Evolutionary conservation across 2,797 vertebrate genomes (phyloP), one percentile per base, ranked within the genome.

Genomic region (Eupleurogrammus muticus): DNA sequence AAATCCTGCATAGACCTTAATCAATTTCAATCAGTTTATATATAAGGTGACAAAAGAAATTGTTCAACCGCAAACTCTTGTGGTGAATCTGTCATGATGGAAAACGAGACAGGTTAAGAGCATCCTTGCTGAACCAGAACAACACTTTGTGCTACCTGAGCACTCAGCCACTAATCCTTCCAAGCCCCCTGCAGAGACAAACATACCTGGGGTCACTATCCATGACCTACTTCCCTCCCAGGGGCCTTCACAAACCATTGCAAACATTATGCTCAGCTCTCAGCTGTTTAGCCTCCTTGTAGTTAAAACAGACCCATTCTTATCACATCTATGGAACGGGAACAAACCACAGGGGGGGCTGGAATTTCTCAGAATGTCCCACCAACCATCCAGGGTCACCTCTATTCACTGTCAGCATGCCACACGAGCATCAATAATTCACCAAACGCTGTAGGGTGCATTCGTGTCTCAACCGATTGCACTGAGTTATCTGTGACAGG

Each of bases 341-440:
- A 78, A 49, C 38, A 64, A 78, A 73, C 17, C 51, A 68, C 51
- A 3, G 19, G 24, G 24, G 73, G 58, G 19, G 58, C 57, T 40
- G 75, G 59, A 62, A 70, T 75, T 80, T 79, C 47, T 46, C 42
- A 62, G 58, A 76, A 70, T 79, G 67, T 77, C 79, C 47, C 44
- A 62, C 55, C 73, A 60, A 51, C 75, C 75, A 3, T 55, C 66
- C 75, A 75, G 76, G 79, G 82, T 87, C 81, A 78, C 71, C 77
- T 79, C 78, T 64, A 62, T 75, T 70, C 70, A 65, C 72, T 81
- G 83, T 79, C 84, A 82, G 76, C 77, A 56, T 72, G 58, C 75
- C 75, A 84, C 77, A 76, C 51, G 48, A 77, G 70, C 78, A 92
- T 94, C 84, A 94, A 93, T 94, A 92, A 95, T 95, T 93, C 80